These are phyloP conservation scores for Tragelaphus strepsiceros DNA, from an alignment of 2,113 vertebrate species.

Conservation along the genomic window DNA sequence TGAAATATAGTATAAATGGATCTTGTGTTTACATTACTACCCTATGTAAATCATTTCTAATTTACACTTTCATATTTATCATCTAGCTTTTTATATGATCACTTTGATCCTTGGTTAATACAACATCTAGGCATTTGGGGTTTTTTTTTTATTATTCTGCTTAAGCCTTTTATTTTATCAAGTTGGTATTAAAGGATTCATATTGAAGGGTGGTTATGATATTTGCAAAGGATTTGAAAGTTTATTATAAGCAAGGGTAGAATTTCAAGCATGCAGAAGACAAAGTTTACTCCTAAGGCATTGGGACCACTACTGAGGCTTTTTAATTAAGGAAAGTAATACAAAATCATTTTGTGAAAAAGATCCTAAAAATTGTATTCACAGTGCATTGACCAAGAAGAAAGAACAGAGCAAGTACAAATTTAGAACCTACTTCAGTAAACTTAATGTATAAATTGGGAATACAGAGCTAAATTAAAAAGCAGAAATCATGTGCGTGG, in stretches of 20 bases:
- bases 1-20: not conserved
- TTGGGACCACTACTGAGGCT: not conserved
- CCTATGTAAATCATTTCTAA: not conserved
- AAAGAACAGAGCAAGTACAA: not conserved
- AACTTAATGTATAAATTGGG: not conserved
- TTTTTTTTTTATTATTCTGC: not conserved
- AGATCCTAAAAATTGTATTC: not conserved
- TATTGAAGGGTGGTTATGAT: not conserved
- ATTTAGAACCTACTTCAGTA: not conserved
- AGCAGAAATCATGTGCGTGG: not conserved
- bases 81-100: not conserved
- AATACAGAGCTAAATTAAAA: not conserved
- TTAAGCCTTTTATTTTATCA: constrained; percentile 6
- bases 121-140: not conserved
- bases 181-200: not conserved
- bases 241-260: not conserved
- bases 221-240: not conserved
- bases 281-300: not conserved
- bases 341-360: not conserved
- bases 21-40: not conserved
- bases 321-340: not conserved
- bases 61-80: not conserved
- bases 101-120: not conserved
- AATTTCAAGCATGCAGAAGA: not conserved
- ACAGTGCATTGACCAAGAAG: not conserved